These are phyloP conservation scores for Sinosuthora webbiana DNA, from an alignment of 2,113 vertebrate genomes.

Conservation along the genomic window DNA sequence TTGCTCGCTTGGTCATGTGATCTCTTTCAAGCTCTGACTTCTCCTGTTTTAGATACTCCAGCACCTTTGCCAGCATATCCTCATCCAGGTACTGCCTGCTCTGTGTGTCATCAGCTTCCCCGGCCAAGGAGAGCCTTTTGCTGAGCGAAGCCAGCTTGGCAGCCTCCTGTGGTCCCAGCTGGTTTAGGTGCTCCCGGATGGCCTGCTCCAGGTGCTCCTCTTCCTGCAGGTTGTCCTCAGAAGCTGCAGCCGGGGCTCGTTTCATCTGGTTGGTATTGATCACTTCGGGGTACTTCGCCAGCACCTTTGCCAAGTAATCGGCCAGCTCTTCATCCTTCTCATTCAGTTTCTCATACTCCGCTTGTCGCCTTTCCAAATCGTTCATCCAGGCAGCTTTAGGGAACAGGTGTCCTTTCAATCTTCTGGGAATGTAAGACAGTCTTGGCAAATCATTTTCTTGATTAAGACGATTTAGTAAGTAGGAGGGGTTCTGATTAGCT, in stretches of 20 bases:
- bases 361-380: conserved; percentile 70
- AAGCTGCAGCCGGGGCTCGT: conserved; percentile 66
- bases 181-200: conserved; percentile 80
- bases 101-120: conserved; percentile 57
- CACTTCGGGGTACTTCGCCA: conserved; percentile 81
- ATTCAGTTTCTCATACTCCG: conserved; percentile 74
- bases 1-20: conserved; percentile 78
- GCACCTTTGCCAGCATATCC: conserved; percentile 84
- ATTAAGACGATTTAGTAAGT: conserved; percentile 75
- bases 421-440: conserved; percentile 66
- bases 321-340: conserved; percentile 85
- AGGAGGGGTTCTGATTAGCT: conserved; percentile 75
- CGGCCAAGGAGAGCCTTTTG: conserved; percentile 71
- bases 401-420: conserved; percentile 65
- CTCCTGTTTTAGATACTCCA: conserved; percentile 87
- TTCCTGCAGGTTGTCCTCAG: conserved; percentile 61
- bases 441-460: conserved; percentile 73
- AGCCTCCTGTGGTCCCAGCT: conserved; percentile 74
- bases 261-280: conserved; percentile 75
- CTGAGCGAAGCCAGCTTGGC: conserved; percentile 61
- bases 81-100: conserved; percentile 80
- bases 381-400: conserved; percentile 70
- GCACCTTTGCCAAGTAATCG: conserved; percentile 83
- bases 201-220: conserved; percentile 75
- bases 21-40: conserved; percentile 80